A percentile compares a stretch with the other conserved stretches of the same genome.
Conservation (phyloP, 2,888 invertebrate species). For the Yponomeuta malinellus region DNA sequence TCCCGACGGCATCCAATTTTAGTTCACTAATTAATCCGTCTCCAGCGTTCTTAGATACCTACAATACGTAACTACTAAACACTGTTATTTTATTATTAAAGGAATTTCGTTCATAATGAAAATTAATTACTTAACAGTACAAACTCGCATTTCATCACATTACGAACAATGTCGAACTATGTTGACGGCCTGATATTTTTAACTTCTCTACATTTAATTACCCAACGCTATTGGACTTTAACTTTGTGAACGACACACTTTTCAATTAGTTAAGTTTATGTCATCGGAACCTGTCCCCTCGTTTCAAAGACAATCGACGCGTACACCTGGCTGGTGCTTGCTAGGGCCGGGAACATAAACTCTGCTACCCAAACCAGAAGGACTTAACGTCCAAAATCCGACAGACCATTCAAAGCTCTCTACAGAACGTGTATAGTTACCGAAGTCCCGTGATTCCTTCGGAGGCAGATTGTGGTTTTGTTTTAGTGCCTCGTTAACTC, state of each 20-base stretch:
- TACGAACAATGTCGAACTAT: not conserved
- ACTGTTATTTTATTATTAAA: too few species aligned
- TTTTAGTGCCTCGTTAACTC: constrained; percentile 7
- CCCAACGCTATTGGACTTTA: not conserved
- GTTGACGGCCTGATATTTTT: not conserved
- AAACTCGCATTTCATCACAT: not conserved
- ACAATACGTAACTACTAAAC: too few species aligned
- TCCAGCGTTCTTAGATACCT: not conserved
- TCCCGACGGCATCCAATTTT: constrained; percentile 64
- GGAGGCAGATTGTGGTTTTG: constrained; percentile 3
- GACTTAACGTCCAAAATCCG: not conserved
- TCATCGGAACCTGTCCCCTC: constrained; percentile 13
- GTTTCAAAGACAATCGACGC: constrained; percentile 19
- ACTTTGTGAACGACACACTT: not conserved
- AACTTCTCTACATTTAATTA: not conserved
- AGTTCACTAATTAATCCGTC: constrained; percentile 33
- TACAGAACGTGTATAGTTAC: not conserved
- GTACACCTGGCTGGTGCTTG: constrained; percentile 16
- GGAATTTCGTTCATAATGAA: too few species aligned
- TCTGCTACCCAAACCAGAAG: not conserved
- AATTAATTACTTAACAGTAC: not conserved
- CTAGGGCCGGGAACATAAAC: constrained; percentile 10
- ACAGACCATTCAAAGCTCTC: not conserved
- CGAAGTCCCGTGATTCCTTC: not conserved
- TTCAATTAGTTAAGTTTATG: constrained; percentile 16